Evolutionary conservation across 2,113 vertebrate genomes (phyloP).

Genomic region (Orycteropus afer): DNA sequence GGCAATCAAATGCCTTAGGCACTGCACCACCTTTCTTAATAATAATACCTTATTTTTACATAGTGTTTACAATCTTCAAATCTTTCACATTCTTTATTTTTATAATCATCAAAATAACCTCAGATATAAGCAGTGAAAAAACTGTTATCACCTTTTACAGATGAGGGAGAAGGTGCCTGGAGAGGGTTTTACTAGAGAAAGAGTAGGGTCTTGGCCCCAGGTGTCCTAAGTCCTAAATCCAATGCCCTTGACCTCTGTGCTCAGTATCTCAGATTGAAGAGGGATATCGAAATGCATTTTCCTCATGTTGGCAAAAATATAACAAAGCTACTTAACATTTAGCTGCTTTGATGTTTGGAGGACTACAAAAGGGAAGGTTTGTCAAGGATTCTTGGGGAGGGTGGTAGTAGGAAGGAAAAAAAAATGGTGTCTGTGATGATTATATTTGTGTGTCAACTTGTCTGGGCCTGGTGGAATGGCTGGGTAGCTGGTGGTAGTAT

Average conservation of each 20-base stretch:
- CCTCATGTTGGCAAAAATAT: not conserved
- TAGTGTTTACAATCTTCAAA: not conserved
- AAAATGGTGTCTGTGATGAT: too few relatives aligned
- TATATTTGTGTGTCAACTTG: too few relatives aligned
- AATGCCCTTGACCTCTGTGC: not conserved
- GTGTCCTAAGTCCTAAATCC: not conserved
- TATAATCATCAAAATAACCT: slow-evolving; percentile 26
- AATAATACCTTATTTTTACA: slow-evolving; percentile 31
- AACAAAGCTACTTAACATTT: not conserved
- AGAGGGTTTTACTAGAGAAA: slow-evolving; percentile 10
- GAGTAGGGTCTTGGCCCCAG: not conserved
- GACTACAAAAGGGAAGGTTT: not conserved
- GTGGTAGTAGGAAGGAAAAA: not conserved
- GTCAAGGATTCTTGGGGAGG: not conserved
- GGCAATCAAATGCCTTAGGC: too few relatives aligned
- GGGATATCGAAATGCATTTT: not conserved
- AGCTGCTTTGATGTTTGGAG: slow-evolving; percentile 7
- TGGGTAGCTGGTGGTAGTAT: too few relatives aligned
- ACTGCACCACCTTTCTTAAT: not conserved
- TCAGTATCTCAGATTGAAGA: not conserved
- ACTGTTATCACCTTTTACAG: not conserved
- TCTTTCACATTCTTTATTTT: not conserved
- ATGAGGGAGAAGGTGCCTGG: not conserved
- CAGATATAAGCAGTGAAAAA: not conserved
- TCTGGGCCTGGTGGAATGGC: too few relatives aligned